Conservation (phyloP, 1,140 invertebrate genomes). For the Ruditapes philippinarum region DNA sequence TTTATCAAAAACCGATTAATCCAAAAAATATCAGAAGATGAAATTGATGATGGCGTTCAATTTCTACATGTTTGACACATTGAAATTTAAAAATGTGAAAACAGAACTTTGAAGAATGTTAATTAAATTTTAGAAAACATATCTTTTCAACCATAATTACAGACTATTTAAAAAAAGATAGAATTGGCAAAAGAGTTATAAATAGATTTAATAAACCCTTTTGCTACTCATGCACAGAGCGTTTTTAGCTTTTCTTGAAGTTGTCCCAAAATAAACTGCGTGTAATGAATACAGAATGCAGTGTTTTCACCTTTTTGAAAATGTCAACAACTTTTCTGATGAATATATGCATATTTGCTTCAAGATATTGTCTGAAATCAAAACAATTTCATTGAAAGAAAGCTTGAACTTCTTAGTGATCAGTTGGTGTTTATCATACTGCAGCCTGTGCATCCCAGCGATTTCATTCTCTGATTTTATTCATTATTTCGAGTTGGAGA, state of each 20-base stretch:
- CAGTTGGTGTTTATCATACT: too few species aligned
- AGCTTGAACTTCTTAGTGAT: too few species aligned
- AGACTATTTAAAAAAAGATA: slow-evolving; percentile 2
- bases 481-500: too few species aligned
- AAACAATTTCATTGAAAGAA: too few species aligned
- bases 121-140: slow-evolving; percentile 24
- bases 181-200: background rate
- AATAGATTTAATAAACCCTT: background rate
- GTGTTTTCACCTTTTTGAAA: slow-evolving; percentile 24
- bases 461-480: too few species aligned
- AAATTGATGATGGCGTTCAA: background rate
- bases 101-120: background rate
- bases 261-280: background rate
- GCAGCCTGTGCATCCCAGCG: too few species aligned
- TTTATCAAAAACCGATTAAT: background rate
- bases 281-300: background rate
- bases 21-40: background rate
- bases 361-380: background rate
- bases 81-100: background rate
- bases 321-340: background rate
- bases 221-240: background rate
- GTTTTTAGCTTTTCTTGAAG: background rate
- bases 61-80: background rate
- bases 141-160: background rate
- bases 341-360: slow-evolving; percentile 40